phyloP scores from a whole-genome alignment of 2,113 vertebrate species.

The Polyodon spathula region DNA sequence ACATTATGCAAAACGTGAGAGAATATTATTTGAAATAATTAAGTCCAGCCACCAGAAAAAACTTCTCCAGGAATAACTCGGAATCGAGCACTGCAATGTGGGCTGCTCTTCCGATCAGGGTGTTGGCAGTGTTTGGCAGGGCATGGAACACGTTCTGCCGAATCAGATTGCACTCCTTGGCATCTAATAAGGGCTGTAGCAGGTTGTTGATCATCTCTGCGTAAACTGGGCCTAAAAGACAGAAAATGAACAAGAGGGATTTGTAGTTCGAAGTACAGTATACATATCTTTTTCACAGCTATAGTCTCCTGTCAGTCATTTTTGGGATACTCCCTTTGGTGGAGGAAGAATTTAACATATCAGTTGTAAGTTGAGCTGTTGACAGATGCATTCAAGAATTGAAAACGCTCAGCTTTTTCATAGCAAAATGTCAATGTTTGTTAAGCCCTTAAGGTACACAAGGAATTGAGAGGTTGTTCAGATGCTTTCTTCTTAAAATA shows the following conservation, averaged over 20 bases:
- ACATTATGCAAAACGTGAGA: conserved; percentile 15
- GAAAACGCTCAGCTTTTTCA: too few species aligned
- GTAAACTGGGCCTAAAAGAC: conserved; percentile 76
- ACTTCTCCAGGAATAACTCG: conserved; percentile 94
- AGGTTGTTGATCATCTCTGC: conserved; percentile 97
- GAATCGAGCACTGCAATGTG: conserved; percentile 95
- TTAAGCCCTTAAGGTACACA: too few species aligned
- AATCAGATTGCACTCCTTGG: conserved; percentile 81
- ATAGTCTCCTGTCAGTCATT: too few species aligned
- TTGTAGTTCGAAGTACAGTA: too few species aligned
- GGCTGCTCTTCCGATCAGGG: conserved; percentile 84
- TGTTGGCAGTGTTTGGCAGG: conserved; percentile 93
- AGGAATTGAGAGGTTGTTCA: too few species aligned
- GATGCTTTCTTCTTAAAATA: too few species aligned
- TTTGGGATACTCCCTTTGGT: too few species aligned
- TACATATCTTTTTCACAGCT: neutral
- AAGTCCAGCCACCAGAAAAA: conserved; percentile 88
- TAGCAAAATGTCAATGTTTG: too few species aligned
- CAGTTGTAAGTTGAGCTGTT: too few species aligned
- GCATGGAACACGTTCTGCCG: conserved; percentile 91
- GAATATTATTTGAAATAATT: conserved; percentile 83
- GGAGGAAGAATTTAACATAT: too few species aligned
- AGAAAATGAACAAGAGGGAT: neutral
- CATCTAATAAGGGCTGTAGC: conserved; percentile 72
- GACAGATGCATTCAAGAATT: too few species aligned